A percentile compares a stretch with the other conserved stretches of the same genome.
These are phyloP conservation scores for Tachina grossa DNA, from an alignment of 2,888 invertebrate genomes.

Conservation along the genomic window DNA sequence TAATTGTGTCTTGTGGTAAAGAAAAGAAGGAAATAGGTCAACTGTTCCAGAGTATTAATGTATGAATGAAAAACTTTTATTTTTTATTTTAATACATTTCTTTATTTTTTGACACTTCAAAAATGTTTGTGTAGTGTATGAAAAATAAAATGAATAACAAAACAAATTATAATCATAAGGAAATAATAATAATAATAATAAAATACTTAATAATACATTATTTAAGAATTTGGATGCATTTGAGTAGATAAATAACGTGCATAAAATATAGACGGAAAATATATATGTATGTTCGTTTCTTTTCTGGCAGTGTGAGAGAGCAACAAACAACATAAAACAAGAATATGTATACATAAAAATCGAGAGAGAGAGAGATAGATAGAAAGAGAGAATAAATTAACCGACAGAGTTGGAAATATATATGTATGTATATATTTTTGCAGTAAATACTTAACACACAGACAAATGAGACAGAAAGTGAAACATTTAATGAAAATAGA, in stretches of 20 bases:
- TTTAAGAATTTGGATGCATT: slow-evolving; percentile 64
- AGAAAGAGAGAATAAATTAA: slow-evolving; percentile 35
- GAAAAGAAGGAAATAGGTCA: slow-evolving; percentile 11
- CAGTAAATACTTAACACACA: slow-evolving; percentile 32
- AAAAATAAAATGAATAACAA: slow-evolving; percentile 17
- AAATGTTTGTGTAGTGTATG: slow-evolving; percentile 15
- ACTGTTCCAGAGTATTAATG: slow-evolving; percentile 44
- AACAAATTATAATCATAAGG: slow-evolving; percentile 12
- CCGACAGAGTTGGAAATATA: slow-evolving; percentile 70
- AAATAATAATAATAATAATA: slow-evolving; percentile 22
- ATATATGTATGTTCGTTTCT: neutral
- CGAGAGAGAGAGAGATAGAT: slow-evolving; percentile 1
- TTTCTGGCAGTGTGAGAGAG: slow-evolving; percentile 51
- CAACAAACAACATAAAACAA: slow-evolving; percentile 43
- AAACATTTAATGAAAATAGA: slow-evolving; percentile 12
- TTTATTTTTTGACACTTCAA: slow-evolving; percentile 9
- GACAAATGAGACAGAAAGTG: slow-evolving; percentile 15
- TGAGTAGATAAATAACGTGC: slow-evolving; percentile 64
- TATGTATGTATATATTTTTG: neutral
- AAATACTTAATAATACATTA: slow-evolving; percentile 52
- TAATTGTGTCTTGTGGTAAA: no score
- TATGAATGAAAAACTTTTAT: slow-evolving; percentile 57
- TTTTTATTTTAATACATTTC: slow-evolving; percentile 1
- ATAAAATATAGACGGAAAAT: slow-evolving; percentile 55
- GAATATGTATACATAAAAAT: slow-evolving; percentile 14